Evolutionary conservation across 2,888 invertebrate genomes (phyloP).

Genomic region (Drosophila sordidula): DNA sequence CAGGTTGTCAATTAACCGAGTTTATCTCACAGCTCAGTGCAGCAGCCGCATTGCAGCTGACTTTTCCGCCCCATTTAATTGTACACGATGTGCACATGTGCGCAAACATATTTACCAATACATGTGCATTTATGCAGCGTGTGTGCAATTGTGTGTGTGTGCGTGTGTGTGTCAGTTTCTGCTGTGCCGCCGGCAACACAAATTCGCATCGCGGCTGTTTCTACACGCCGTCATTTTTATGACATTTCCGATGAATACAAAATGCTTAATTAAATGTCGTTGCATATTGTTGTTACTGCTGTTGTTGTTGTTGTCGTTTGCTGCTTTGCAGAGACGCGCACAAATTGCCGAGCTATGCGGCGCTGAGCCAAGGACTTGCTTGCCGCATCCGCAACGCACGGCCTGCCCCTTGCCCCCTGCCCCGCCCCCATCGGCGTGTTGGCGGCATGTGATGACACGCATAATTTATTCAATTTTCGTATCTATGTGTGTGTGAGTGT

Average conservation of each 20-base stretch:
- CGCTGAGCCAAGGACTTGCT: constrained; percentile 26
- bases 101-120: neutral
- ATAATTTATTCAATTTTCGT: constrained; percentile 81
- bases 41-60: constrained; percentile 48
- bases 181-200: constrained; percentile 17
- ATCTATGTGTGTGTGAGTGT: constrained; percentile 28
- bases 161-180: too few relatives aligned
- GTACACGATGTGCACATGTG: constrained; percentile 18
- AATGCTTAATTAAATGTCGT: constrained; percentile 83
- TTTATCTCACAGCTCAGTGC: constrained; percentile 24
- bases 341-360: constrained; percentile 61
- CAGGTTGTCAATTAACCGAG: constrained; percentile 7
- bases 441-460: constrained; percentile 80
- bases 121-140: constrained; percentile 44
- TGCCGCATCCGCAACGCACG: constrained; percentile 10
- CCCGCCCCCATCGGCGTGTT: constrained; percentile 18
- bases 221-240: constrained; percentile 70
- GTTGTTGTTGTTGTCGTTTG: constrained; percentile 29
- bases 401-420: neutral
- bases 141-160: constrained; percentile 34
- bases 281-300: constrained; percentile 45
- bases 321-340: constrained; percentile 45
- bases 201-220: constrained; percentile 47
- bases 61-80: constrained; percentile 36
- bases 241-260: constrained; percentile 83